Base-by-base conservation (phyloP, 2,888 invertebrate genomes). In the Scelioninae gen. 2 region DNA sequence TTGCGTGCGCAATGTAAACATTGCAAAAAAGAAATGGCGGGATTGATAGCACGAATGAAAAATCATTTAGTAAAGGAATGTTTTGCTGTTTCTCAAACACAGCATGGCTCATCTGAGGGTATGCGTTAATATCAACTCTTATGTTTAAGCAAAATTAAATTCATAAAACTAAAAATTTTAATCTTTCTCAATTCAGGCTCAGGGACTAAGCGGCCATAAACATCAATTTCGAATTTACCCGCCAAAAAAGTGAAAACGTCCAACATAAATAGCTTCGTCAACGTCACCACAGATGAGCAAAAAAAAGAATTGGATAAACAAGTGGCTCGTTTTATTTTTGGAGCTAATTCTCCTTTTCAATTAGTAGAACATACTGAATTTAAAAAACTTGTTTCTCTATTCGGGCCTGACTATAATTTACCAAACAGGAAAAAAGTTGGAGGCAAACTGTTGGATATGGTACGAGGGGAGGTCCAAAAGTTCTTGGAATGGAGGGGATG, bases 291-390 rank as follows among this genome's bases (percentile, higher is more conserved):
- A 9, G 35, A 35, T n/a, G 35, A 35, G 10, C 35, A 35, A n/a
- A 35, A 35, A 35, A 35, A n/a, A 35, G 35, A 35, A n/a, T n/a
- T 35, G 10, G 35, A 35, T 35, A n/a, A 35, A 35, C 35, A 35
- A 35, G 11, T 11, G 6, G 35, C 35, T 35, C 11, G 35, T 35
- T 35, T 35, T n/a, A 35, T 35, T 35, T 35, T n/a, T 35, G 35
- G 35, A n/a, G 10, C 35, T 11, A 35, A 35, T n/a, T 35, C 35
- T 35, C 35, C 35, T 35, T 35, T 35, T 11, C 6, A 35, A 35
- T n/a, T 28, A 9, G 28, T 28, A 9, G 28, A 28, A 28, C 28
- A 28, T 28, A 4, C 28, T 6, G 28, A 28, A 28, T 28, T 28
- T 28, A 28, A 4, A 9, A 28, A 28, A 28, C 28, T 28, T 28